A percentile compares a stretch with the other conserved stretches of the same genome.
These are phyloP conservation scores for Dichetophora obliterata DNA, from an alignment of 2,888 invertebrate species.

Conservation along the genomic window DNA sequence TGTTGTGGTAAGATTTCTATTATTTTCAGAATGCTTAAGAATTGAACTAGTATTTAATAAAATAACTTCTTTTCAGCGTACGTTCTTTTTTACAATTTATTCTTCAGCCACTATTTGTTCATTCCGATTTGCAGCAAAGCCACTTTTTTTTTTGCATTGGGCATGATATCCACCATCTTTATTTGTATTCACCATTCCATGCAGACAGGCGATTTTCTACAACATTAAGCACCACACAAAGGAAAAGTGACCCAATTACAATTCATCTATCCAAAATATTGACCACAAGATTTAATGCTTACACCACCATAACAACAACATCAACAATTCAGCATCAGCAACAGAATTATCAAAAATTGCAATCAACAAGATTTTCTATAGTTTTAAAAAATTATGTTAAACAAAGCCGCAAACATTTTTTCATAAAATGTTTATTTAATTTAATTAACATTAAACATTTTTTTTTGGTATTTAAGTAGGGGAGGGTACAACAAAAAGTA, in stretches of 20 bases:
- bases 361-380: constrained; percentile 27
- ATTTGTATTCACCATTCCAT: constrained; percentile 27
- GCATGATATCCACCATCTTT: background rate
- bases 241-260: background rate
- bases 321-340: background rate
- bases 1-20: constrained; percentile 50
- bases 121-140: background rate
- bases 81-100: constrained; percentile 30
- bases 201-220: background rate
- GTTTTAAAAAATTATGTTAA: constrained; percentile 27
- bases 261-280: background rate
- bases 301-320: background rate
- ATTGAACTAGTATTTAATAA: background rate
- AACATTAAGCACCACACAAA: background rate
- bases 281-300: background rate
- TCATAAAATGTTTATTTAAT: constrained; percentile 32
- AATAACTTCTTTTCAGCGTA: constrained; percentile 32
- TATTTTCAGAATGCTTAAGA: background rate
- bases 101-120: constrained; percentile 2
- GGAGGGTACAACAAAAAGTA: constrained; percentile 10
- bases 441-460: constrained; percentile 9
- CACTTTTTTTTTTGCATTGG: background rate
- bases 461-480: constrained; percentile 25
- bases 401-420: constrained; percentile 25
- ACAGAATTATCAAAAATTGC: background rate